Percentiles rank a stretch among this genome's conserved stretches.
phyloP scores from a whole-genome alignment of 2,888 invertebrate genomes.

The Mythimna vitellina region DNA sequence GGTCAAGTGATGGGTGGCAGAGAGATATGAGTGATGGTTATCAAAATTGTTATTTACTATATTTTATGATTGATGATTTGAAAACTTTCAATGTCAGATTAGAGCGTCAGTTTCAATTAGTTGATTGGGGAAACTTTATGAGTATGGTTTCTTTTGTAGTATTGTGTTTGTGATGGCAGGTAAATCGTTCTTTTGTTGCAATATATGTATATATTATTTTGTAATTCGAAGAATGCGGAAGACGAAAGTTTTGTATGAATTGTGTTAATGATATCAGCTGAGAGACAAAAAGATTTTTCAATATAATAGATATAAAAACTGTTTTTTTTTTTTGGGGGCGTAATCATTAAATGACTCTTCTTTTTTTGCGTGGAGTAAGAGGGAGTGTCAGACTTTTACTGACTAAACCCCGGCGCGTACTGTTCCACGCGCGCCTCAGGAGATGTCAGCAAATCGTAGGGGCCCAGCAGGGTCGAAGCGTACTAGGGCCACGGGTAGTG shows the following conservation, averaged over 20 bases:
- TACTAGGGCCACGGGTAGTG: too few species aligned
- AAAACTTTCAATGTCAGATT: constrained; percentile 51
- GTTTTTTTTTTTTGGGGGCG: too few species aligned
- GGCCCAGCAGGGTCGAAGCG: too few species aligned
- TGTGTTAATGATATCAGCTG: background rate
- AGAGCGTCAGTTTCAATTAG: constrained; percentile 41
- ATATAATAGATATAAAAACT: too few species aligned
- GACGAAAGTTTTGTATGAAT: background rate
- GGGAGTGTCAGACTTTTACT: too few species aligned
- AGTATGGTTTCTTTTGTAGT: constrained; percentile 12
- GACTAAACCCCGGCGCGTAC: too few species aligned
- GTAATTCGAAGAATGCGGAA: background rate
- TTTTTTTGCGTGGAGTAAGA: too few species aligned
- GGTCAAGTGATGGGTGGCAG: constrained; percentile 38
- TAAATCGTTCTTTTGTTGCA: background rate
- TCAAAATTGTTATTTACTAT: constrained; percentile 42
- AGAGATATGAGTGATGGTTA: constrained; percentile 48
- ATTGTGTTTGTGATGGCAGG: constrained; percentile 11
- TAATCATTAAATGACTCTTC: too few species aligned
- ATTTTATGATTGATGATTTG: constrained; percentile 53
- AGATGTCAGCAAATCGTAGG: too few species aligned
- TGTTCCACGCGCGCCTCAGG: too few species aligned
- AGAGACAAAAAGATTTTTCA: too few species aligned
- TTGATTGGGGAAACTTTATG: constrained; percentile 28
- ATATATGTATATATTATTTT: too few species aligned